These are phyloP conservation scores for Cygnus buccinator DNA, from an alignment of 2,113 vertebrate species.

Conservation along the genomic window DNA sequence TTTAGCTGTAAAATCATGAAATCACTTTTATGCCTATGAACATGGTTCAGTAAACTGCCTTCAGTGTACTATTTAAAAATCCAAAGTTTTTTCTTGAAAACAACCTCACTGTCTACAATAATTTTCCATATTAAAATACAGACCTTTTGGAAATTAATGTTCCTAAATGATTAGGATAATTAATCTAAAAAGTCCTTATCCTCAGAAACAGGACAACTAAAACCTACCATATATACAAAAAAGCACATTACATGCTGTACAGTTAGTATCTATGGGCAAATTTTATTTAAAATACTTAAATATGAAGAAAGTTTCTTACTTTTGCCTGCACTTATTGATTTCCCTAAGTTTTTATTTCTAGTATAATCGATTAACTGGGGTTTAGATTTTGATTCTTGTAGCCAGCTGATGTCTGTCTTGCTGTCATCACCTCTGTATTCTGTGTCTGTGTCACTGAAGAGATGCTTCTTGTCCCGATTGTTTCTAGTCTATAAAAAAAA, in stretches of 20 bases:
- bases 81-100: not conserved
- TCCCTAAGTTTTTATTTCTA: constrained; percentile 72
- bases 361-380: constrained; percentile 82
- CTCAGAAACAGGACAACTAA: not conserved
- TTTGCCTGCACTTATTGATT: not conserved
- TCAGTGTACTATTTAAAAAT: not conserved
- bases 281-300: not conserved
- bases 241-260: not conserved
- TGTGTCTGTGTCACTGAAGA: constrained; percentile 91
- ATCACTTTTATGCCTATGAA: not conserved
- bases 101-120: not conserved
- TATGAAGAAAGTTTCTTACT: constrained; percentile 61
- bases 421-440: constrained; percentile 81
- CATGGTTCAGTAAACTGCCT: not conserved
- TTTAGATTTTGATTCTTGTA: constrained; percentile 84
- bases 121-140: not conserved
- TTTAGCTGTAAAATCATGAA: not conserved
- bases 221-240: not conserved
- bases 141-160: not conserved
- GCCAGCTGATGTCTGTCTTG: constrained; percentile 87
- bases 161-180: not conserved
- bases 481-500: constrained; percentile 49
- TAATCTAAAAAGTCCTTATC: not conserved
- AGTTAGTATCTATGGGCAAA: not conserved
- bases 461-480: constrained; percentile 78